Evolutionary conservation across 2,113 vertebrate species (phyloP).

Genomic region (Astatotilapia flaviijosephi): DNA sequence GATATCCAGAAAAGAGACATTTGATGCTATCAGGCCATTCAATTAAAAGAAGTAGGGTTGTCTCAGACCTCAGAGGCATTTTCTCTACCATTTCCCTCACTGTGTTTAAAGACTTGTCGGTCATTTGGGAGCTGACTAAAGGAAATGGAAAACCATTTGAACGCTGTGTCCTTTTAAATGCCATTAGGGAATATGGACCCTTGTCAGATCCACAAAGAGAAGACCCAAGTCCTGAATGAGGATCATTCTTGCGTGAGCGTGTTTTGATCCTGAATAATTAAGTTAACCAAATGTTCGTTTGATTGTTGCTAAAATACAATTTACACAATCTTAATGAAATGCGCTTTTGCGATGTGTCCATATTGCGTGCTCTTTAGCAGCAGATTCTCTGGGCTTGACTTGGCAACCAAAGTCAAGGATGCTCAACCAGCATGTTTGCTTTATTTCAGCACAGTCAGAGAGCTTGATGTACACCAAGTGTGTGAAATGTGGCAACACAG

Average conservation of each 20-base stretch:
- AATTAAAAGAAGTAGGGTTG: neutral
- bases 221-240: neutral
- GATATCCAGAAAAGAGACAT: neutral
- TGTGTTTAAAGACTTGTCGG: neutral
- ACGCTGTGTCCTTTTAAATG: neutral
- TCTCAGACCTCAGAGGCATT: neutral
- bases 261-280: neutral
- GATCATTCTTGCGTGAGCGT: neutral
- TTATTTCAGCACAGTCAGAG: neutral
- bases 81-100: neutral
- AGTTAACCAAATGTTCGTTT: neutral
- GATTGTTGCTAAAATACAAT: neutral
- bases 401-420: neutral
- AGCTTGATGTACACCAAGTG: neutral
- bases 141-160: conserved; percentile 44
- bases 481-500: neutral
- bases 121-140: conserved; percentile 32
- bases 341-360: neutral
- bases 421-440: neutral
- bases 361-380: neutral
- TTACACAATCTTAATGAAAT: neutral
- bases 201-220: neutral
- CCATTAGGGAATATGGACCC: neutral
- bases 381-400: neutral
- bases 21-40: neutral